phyloP scores from a whole-genome alignment of 2,888 invertebrate species.

The Thalpophila matura region DNA sequence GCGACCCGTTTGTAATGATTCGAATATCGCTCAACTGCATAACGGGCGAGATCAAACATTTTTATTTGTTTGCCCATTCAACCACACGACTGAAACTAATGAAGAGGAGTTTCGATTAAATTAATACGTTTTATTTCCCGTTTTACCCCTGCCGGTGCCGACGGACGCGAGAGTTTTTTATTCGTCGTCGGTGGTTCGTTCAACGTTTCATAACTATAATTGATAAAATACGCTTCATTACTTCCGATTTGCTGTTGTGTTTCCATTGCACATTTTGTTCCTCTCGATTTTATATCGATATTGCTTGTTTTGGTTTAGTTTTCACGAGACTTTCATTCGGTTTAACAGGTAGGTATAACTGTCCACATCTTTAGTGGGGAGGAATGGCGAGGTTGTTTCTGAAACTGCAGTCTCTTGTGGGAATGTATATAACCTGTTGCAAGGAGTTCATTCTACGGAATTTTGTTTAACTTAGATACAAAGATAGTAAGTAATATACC shows the following conservation, averaged over 20 bases:
- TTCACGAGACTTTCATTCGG: constrained; percentile 45
- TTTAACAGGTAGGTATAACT: constrained; percentile 50
- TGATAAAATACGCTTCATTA: constrained; percentile 81
- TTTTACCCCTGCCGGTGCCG: constrained; percentile 69
- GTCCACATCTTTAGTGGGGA: constrained; percentile 40
- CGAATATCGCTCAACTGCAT: constrained; percentile 84
- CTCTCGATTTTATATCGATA: constrained; percentile 55
- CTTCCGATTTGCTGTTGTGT: constrained; percentile 71
- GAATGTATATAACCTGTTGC: constrained; percentile 55
- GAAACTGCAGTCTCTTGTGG: constrained; percentile 49
- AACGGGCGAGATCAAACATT: constrained; percentile 87
- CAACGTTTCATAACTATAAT: constrained; percentile 76
- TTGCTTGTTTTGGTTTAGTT: constrained; percentile 46
- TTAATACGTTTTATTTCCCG: constrained; percentile 85
- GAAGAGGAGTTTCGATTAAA: constrained; percentile 88
- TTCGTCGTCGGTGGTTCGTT: constrained; percentile 67
- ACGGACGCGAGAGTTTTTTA: constrained; percentile 76
- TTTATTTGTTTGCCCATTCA: constrained; percentile 88
- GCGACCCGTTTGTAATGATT: constrained; percentile 80
- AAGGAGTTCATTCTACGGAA: constrained; percentile 13
- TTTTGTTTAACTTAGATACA: constrained; percentile 28
- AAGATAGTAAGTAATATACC: too few relatives aligned
- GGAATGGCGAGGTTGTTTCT: constrained; percentile 47
- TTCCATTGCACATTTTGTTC: constrained; percentile 56
- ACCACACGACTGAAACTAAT: constrained; percentile 88